A percentile compares a stretch with the other conserved stretches of the same genome.
Evolutionary conservation across 2,797 vertebrate genomes (phyloP).

Genomic region (Ptychobarbus kaznakovi): DNA sequence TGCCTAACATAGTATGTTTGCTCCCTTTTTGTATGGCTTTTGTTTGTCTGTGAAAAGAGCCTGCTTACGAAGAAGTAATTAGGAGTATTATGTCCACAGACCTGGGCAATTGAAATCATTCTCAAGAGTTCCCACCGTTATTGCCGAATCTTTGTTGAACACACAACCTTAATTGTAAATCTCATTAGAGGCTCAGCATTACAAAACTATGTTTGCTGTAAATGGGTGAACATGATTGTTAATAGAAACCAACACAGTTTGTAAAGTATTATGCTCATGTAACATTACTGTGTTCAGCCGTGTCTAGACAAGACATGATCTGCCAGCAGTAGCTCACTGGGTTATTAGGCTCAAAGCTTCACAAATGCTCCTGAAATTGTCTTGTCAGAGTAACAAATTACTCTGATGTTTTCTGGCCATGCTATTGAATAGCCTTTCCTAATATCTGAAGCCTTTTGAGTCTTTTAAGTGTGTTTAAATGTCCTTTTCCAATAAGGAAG

Average conservation of each 20-base stretch:
- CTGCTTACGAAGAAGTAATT: conserved; percentile 71
- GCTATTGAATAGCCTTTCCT: conserved; percentile 34
- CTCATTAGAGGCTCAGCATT: conserved; percentile 60
- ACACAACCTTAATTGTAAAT: conserved; percentile 66
- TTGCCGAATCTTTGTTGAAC: conserved; percentile 52
- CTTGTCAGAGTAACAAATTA: conserved; percentile 52
- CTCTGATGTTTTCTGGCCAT: conserved; percentile 17
- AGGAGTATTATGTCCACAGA: conserved; percentile 68
- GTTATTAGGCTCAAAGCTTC: conserved; percentile 35
- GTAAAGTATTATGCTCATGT: conserved; percentile 36
- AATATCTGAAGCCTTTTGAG: conserved; percentile 12
- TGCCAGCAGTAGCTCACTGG: conserved; percentile 19
- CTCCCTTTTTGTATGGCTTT: conserved; percentile 61
- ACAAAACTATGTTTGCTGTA: conserved; percentile 51
- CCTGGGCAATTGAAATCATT: conserved; percentile 56
- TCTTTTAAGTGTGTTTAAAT: conserved; percentile 15
- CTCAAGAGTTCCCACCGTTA: conserved; percentile 48
- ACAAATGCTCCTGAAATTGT: conserved; percentile 46
- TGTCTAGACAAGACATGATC: conserved; percentile 35
- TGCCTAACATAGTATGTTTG: conserved; percentile 58
- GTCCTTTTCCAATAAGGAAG: neutral
- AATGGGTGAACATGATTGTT: conserved; percentile 6
- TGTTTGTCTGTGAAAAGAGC: conserved; percentile 69
- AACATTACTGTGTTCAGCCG: conserved; percentile 29
- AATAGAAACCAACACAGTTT: conserved; percentile 37